Evolutionary conservation across 1,140 invertebrate species (phyloP).

Genomic region (Bombus balteatus): DNA sequence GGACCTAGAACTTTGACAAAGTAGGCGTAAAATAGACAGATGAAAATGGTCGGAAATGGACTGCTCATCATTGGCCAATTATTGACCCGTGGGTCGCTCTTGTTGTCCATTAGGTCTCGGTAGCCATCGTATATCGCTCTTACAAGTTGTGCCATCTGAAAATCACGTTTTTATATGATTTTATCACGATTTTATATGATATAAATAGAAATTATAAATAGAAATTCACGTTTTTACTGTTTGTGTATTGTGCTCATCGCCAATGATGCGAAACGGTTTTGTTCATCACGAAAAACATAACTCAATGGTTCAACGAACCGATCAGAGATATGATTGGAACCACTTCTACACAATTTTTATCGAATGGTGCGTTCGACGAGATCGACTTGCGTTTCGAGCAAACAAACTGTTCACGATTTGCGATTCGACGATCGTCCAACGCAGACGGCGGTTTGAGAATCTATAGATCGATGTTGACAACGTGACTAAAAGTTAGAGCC

Average conservation of each 20-base stretch:
- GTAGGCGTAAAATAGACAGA: constrained; percentile 90
- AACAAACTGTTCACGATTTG: neutral
- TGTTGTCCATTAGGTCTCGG: constrained; percentile 89
- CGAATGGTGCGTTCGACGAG: too few species aligned
- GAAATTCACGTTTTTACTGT: neutral
- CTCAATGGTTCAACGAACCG: neutral
- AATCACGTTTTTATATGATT: constrained; percentile 46
- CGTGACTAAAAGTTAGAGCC: constrained; percentile 9
- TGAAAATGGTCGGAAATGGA: constrained; percentile 90
- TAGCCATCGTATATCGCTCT: constrained; percentile 83
- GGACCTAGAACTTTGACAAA: constrained; percentile 92
- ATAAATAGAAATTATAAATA: constrained; percentile 17
- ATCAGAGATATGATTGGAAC: neutral
- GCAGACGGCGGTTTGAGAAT: neutral
- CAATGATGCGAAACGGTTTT: neutral
- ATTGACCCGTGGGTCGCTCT: constrained; percentile 90
- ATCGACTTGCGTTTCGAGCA: neutral
- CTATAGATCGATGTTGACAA: neutral
- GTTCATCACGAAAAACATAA: neutral
- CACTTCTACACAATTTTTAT: too few species aligned
- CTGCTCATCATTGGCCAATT: constrained; percentile 93
- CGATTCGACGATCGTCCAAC: neutral
- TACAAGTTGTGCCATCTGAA: constrained; percentile 81
- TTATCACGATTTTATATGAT: too few species aligned
- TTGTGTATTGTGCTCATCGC: too few species aligned